Evolutionary conservation across 2,113 vertebrate species (phyloP).

Genomic region (Aphelocoma coerulescens): DNA sequence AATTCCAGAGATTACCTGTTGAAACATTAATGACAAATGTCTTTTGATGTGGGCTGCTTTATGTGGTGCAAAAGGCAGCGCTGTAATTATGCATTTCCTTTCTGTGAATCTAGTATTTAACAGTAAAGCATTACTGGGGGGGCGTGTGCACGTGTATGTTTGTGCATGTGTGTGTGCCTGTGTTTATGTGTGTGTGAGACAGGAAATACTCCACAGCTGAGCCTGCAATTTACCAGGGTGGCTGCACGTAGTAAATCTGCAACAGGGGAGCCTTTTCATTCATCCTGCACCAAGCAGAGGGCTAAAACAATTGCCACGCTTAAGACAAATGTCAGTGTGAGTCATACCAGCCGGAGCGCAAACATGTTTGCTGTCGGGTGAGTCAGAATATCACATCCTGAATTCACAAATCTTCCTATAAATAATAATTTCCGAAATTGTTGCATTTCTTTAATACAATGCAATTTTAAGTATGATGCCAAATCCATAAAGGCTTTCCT

Average conservation of each 20-base stretch:
- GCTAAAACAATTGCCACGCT: conserved; percentile 47
- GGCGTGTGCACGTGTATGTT: rapidly evolving
- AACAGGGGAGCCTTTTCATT: conserved; percentile 27
- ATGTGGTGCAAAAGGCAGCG: conserved; percentile 49
- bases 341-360: conserved; percentile 3
- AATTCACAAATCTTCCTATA: conserved; percentile 41
- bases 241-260: conserved; percentile 49
- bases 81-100: conserved; percentile 60
- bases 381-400: conserved; percentile 55
- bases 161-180: background rate
- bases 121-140: background rate
- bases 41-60: conserved; percentile 72
- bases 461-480: background rate
- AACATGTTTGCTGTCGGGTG: conserved; percentile 54
- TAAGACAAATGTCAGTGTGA: conserved; percentile 49
- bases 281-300: conserved; percentile 9
- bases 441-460: background rate
- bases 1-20: conserved; percentile 66
- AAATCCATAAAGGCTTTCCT: background rate
- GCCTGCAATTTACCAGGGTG: background rate
- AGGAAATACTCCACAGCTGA: background rate
- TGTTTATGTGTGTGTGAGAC: no score
- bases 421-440: conserved; percentile 34
- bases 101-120: conserved; percentile 42
- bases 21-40: conserved; percentile 59